phyloP scores from a whole-genome alignment of 2,113 vertebrate genomes.

The Zosterops japonicus region DNA sequence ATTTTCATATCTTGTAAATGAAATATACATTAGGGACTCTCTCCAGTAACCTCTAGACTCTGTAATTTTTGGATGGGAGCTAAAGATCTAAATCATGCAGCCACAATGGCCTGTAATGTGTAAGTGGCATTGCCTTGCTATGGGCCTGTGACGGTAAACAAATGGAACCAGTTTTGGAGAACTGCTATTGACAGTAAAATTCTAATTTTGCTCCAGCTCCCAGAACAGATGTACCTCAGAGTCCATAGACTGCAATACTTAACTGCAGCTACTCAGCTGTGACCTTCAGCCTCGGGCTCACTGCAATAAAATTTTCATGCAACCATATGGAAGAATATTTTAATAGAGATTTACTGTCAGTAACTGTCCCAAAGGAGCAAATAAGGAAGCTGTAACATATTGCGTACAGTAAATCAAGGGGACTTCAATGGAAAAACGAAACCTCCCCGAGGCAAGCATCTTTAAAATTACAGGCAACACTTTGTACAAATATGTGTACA shows the following conservation, averaged over 20 bases:
- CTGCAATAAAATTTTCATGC: constrained; percentile 97
- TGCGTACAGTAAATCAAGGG: constrained; percentile 91
- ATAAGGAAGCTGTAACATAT: constrained; percentile 93
- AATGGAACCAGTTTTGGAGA: constrained; percentile 80
- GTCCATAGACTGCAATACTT: constrained; percentile 86
- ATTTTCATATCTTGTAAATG: constrained; percentile 80
- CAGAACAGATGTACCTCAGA: constrained; percentile 87
- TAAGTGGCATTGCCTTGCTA: constrained; percentile 23
- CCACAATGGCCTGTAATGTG: not conserved
- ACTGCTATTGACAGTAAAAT: constrained; percentile 86
- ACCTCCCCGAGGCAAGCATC: constrained; percentile 83
- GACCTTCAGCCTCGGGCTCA: constrained; percentile 92
- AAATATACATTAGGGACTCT: constrained; percentile 78
- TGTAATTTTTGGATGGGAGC: constrained; percentile 65
- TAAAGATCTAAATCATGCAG: constrained; percentile 53
- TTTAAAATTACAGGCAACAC: constrained; percentile 89
- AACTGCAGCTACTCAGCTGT: constrained; percentile 89
- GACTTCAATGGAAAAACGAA: constrained; percentile 84
- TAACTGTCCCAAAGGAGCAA: constrained; percentile 88
- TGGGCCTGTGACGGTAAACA: constrained; percentile 70
- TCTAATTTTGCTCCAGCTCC: constrained; percentile 86
- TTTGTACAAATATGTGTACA: constrained; percentile 90
- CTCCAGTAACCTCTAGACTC: constrained; percentile 69
- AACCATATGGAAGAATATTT: constrained; percentile 98
- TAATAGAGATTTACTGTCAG: constrained; percentile 98